phyloP scores from a whole-genome alignment of 2,888 invertebrate genomes.

The Mythimna vitellina region DNA sequence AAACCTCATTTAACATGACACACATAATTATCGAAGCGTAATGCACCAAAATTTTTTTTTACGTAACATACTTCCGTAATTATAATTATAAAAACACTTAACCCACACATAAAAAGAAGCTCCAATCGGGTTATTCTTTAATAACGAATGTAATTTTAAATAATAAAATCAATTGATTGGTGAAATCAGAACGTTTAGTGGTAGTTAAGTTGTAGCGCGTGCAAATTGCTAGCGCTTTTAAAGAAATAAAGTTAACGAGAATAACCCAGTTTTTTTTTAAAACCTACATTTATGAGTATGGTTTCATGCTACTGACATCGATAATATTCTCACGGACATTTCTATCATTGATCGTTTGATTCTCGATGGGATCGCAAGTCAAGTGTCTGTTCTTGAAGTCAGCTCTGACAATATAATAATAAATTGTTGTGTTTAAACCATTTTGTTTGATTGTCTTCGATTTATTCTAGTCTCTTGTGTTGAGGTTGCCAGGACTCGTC shows the following conservation, averaged over 20 bases:
- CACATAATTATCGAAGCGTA: constrained; percentile 37
- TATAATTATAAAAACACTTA: constrained; percentile 35
- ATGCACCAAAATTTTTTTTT: constrained; percentile 33
- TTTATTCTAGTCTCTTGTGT: constrained; percentile 1
- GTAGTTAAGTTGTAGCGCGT: constrained; percentile 54
- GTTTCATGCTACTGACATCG: constrained; percentile 47
- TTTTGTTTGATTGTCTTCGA: constrained; percentile 16
- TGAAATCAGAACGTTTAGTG: constrained; percentile 51
- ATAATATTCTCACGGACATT: constrained; percentile 40
- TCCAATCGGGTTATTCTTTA: constrained; percentile 41
- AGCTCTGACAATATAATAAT: constrained; percentile 29
- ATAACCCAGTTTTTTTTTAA: constrained; percentile 56
- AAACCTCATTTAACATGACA: constrained; percentile 39
- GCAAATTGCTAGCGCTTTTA: constrained; percentile 59
- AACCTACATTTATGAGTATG: constrained; percentile 36
- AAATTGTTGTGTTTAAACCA: constrained; percentile 6
- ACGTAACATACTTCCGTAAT: constrained; percentile 39
- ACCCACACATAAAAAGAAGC: constrained; percentile 36
- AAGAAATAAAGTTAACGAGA: constrained; percentile 59
- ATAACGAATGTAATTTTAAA: constrained; percentile 52
- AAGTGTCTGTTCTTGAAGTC: constrained; percentile 24
- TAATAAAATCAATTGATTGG: constrained; percentile 57
- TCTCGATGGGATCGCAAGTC: constrained; percentile 37
- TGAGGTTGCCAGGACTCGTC: neutral
- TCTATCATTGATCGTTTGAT: constrained; percentile 20